These are phyloP conservation scores for Caiman crocodilus DNA, from an alignment of 2,797 vertebrate species.

Conservation along the genomic window DNA sequence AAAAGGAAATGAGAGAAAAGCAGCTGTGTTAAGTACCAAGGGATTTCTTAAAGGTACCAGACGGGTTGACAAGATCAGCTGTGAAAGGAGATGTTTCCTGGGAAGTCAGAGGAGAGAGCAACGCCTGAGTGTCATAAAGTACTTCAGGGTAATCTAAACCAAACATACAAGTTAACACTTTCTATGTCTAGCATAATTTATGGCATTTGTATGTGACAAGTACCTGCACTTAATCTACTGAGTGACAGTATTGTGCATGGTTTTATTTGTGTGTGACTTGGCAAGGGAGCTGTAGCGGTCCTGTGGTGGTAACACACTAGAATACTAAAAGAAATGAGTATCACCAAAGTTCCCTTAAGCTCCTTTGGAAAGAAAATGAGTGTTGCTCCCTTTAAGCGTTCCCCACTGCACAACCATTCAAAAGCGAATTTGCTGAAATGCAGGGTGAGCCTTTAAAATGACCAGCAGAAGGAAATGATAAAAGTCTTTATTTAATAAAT, in stretches of 20 bases:
- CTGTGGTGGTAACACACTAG: rapidly evolving
- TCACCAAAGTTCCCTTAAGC: rapidly evolving
- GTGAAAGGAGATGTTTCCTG: background rate
- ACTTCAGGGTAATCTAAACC: background rate
- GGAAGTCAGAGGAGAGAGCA: background rate
- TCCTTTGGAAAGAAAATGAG: background rate
- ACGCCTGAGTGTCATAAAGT: background rate
- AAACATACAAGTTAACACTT: background rate
- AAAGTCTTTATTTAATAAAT: too few species aligned
- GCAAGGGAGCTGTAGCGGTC: background rate
- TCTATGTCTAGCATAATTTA: background rate
- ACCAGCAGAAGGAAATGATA: background rate
- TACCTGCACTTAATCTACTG: background rate
- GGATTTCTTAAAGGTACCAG: background rate
- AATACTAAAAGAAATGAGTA: rapidly evolving
- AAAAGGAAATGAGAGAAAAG: background rate
- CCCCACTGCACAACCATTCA: background rate
- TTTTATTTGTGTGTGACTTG: background rate
- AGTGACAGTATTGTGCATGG: background rate
- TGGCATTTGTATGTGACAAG: background rate
- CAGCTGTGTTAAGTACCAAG: background rate
- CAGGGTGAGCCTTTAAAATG: background rate
- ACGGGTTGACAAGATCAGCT: background rate
- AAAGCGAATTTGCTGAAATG: background rate
- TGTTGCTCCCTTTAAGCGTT: background rate